These are phyloP conservation scores for Dipodomys ordii DNA, from an alignment of 2,113 vertebrate species.

Conservation along the genomic window DNA sequence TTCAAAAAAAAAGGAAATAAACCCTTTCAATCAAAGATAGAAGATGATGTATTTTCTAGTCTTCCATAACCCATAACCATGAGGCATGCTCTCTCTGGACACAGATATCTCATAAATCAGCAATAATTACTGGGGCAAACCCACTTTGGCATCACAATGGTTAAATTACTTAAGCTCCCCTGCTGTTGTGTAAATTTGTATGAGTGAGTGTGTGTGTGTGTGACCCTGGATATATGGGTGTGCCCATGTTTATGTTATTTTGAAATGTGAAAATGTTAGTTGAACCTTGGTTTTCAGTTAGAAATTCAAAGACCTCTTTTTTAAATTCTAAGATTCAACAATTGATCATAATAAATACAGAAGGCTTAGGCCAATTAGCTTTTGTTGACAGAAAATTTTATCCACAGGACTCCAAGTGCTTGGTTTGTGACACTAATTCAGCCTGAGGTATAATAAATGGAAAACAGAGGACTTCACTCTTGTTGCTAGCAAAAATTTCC, in stretches of 20 bases:
- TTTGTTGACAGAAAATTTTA: constrained; percentile 22
- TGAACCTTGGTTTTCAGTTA: not conserved
- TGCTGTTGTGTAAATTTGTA: not conserved
- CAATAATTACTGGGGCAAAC: not conserved
- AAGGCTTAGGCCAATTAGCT: not conserved
- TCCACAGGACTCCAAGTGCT: not conserved
- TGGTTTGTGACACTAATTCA: not conserved
- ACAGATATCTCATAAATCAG: not conserved
- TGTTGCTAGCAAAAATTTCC: not conserved
- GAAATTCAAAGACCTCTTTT: constrained; percentile 17
- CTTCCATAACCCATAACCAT: not conserved
- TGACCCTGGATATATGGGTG: not conserved
- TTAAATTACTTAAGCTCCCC: not conserved
- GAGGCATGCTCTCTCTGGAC: not conserved
- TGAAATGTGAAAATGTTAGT: constrained; percentile 26
- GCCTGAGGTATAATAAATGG: not conserved
- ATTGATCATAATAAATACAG: constrained; percentile 30
- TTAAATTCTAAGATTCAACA: constrained; percentile 15
- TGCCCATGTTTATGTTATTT: not conserved
- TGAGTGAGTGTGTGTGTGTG: not conserved
- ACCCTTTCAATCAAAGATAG: not conserved
- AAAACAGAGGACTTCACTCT: not conserved
- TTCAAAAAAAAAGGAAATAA: constrained; percentile 19
- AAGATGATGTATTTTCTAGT: not conserved
- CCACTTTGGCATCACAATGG: constrained; percentile 4